Conservation (phyloP, 2,888 invertebrate species). For the Sminthurinus aureus region DNA sequence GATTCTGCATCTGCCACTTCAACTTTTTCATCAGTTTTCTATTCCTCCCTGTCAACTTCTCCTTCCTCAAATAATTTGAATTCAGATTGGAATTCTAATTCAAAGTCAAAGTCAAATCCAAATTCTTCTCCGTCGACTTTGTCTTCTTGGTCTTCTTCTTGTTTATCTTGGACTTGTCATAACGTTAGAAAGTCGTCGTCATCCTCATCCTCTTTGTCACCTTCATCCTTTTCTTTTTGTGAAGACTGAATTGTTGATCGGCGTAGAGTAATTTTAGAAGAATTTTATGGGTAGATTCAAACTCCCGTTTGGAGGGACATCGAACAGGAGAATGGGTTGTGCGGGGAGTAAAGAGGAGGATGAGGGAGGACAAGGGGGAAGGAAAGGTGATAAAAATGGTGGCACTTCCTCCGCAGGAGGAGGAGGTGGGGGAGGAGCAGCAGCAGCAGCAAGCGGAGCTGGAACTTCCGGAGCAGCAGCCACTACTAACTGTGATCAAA, state of each 20-base stretch:
- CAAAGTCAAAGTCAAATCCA: too few relatives aligned
- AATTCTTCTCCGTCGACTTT: too few relatives aligned
- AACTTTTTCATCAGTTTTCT: background rate
- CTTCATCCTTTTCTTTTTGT: too few relatives aligned
- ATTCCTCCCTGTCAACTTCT: too few relatives aligned
- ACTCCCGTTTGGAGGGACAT: slow-evolving; percentile 40
- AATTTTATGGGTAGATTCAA: slow-evolving; percentile 53
- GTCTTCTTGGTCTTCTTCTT: too few relatives aligned
- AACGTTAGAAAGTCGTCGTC: background rate
- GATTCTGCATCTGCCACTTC: background rate
- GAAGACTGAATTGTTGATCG: too few relatives aligned
- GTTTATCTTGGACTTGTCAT: too few relatives aligned
- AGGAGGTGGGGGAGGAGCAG: slow-evolving; percentile 35
- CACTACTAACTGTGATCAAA: slow-evolving; percentile 69
- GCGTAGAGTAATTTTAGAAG: too few relatives aligned
- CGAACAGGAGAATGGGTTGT: slow-evolving; percentile 54
- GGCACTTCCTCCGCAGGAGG: background rate
- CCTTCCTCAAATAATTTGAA: too few relatives aligned
- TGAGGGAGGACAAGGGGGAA: slow-evolving; percentile 43
- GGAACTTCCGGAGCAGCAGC: slow-evolving; percentile 4
- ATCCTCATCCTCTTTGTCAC: too few relatives aligned
- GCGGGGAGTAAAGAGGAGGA: slow-evolving; percentile 58
- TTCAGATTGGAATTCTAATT: too few relatives aligned
- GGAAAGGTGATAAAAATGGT: slow-evolving; percentile 45
- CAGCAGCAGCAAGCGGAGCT: slow-evolving; percentile 1